These are phyloP conservation scores for Tipula unca DNA, from an alignment of 2,888 invertebrate genomes.

Conservation along the genomic window DNA sequence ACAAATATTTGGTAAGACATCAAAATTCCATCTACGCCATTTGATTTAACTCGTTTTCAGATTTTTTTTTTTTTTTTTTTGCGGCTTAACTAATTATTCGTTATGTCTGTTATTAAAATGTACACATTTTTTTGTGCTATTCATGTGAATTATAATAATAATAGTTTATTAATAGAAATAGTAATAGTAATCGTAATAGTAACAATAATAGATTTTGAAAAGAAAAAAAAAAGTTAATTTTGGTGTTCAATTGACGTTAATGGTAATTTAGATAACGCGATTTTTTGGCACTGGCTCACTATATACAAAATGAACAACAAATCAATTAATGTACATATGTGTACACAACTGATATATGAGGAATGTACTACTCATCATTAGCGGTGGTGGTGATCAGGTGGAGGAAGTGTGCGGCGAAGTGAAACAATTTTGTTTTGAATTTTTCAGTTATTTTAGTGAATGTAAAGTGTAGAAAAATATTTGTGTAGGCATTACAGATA, in stretches of 20 bases:
- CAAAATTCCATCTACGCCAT: neutral
- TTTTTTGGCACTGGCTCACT: neutral
- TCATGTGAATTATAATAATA: neutral
- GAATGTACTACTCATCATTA: neutral
- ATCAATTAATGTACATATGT: neutral
- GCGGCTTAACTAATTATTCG: neutral
- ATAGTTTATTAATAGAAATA: neutral
- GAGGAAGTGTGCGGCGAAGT: neutral
- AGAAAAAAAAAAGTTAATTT: neutral
- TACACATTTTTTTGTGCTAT: neutral
- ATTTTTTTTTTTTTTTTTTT: too few species aligned
- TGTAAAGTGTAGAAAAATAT: neutral
- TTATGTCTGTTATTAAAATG: neutral
- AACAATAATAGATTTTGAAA: neutral
- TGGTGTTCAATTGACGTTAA: neutral
- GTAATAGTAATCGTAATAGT: neutral
- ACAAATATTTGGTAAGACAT: neutral
- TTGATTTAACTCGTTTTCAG: neutral
- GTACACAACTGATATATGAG: neutral
- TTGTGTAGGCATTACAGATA: neutral
- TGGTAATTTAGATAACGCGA: neutral
- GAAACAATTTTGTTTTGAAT: neutral
- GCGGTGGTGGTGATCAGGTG: too few species aligned
- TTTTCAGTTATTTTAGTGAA: neutral
- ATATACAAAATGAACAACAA: neutral